These are phyloP conservation scores for Drosophila funebris DNA, from an alignment of 1,140 invertebrate genomes.

Conservation along the genomic window DNA sequence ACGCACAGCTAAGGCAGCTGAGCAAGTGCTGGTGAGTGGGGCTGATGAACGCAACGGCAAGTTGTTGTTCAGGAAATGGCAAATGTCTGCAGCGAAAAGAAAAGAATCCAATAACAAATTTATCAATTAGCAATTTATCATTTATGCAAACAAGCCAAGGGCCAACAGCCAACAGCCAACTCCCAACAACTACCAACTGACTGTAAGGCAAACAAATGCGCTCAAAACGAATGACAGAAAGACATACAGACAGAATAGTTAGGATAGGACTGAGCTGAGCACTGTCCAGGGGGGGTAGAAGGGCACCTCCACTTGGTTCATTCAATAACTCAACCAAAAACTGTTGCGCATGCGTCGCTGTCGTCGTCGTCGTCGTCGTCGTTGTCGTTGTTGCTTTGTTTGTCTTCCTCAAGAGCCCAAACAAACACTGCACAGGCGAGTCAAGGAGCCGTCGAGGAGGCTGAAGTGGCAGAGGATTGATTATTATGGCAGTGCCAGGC, in stretches of 20 bases:
- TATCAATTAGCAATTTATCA: conserved; percentile 68
- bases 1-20: background rate
- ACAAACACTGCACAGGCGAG: conserved; percentile 32
- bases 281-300: background rate
- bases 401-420: conserved; percentile 32
- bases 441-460: background rate
- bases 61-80: conserved; percentile 24
- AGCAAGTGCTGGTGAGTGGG: background rate
- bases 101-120: conserved; percentile 40
- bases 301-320: background rate
- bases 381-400: conserved; percentile 24
- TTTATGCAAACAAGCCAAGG: conserved; percentile 54
- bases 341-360: conserved; percentile 46
- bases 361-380: conserved; percentile 9
- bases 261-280: background rate
- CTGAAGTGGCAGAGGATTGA: background rate
- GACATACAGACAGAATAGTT: background rate
- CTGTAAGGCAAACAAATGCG: conserved; percentile 29
- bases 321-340: conserved; percentile 39
- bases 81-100: conserved; percentile 31
- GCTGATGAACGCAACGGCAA: background rate
- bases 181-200: background rate
- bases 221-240: conserved; percentile 19
- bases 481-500: conserved; percentile 37
- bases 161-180: conserved; percentile 8